Evolutionary conservation across 2,113 vertebrate species (phyloP), one percentile per base, ranked within the genome.

Genomic region (Cairina moschata): DNA sequence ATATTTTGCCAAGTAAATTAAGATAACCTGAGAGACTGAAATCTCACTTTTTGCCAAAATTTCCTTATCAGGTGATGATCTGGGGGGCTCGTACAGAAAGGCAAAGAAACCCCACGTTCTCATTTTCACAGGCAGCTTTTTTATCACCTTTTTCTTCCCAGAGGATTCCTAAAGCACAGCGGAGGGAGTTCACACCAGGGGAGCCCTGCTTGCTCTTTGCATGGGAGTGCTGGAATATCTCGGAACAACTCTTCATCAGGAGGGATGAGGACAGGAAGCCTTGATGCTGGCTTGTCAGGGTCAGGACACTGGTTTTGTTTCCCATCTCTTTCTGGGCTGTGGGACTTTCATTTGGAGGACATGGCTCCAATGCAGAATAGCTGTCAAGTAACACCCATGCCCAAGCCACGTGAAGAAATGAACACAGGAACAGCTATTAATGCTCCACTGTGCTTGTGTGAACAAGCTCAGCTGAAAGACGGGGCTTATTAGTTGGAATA

Each of bases 341-440:
- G 55, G 12, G 40, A 73, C 29, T 66, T 87, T 13, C 26, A n/a
- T 21, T 25, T 31, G 74, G 55, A 44, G 28, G 46, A 69, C 9
- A 5, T 4, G 13, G n/a, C 56, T 83, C 3, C 15, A 74, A 48
- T 13, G 38, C 26, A 79, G 48, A 75, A 75, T 6, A 75, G 20
- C 44, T 60, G 38, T 29, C 60, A 0, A 0, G 17, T 59, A 71
- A 36, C 16, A 78, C n/a, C 78, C 0, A 0, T 60, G 58, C 11
- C 18, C 58, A 86, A 80, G 36, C 16, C 23, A 26, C 40, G 44
- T 36, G 36, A 73, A 66, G 28, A 73, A 31, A 44, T 66, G 67
- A 66, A 48, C 52, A 80, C 26, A 62, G 32, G 9, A 60, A 17
- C 32, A 88, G 13, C 48, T 48, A 54, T 48, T 44, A 73, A 13